Conservation (phyloP, 2,888 invertebrate genomes). For the Therioaphis trifolii region DNA sequence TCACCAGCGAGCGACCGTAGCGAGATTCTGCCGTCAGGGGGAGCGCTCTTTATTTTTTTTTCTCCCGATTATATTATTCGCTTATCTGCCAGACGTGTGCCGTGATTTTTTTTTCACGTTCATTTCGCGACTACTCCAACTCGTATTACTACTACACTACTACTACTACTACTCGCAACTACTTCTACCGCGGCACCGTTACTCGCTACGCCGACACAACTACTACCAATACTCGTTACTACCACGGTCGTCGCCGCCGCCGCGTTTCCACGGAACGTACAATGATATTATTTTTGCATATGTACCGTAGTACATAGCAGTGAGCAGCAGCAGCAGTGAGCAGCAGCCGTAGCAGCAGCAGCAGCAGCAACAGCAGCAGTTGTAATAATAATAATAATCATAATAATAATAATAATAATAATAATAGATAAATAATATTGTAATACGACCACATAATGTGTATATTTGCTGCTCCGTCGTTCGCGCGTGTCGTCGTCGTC, state of each 20-base stretch:
- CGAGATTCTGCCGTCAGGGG: too few species aligned
- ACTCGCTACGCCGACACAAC: background rate
- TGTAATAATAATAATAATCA: too few species aligned
- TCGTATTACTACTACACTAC: too few species aligned
- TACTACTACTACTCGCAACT: too few species aligned
- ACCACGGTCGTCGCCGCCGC: background rate
- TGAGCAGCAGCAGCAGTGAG: too few species aligned
- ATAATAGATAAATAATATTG: background rate
- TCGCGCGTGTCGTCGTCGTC: slow-evolving; percentile 26
- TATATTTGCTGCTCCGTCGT: background rate
- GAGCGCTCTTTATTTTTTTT: background rate
- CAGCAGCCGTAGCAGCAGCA: too few species aligned
- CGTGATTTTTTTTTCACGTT: background rate
- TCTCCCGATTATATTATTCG: background rate
- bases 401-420: too few species aligned
- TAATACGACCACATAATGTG: too few species aligned
- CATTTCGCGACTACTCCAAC: background rate
- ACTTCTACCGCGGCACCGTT: background rate
- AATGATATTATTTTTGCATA: too few species aligned
- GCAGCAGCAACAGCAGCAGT: too few species aligned
- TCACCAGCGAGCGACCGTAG: too few species aligned
- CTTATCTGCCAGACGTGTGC: background rate
- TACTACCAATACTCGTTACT: background rate
- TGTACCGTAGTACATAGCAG: background rate
- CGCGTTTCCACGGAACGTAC: too few species aligned